Evolutionary conservation across 2,888 invertebrate species (phyloP).

Genomic region (Aproaerema taeniolella): DNA sequence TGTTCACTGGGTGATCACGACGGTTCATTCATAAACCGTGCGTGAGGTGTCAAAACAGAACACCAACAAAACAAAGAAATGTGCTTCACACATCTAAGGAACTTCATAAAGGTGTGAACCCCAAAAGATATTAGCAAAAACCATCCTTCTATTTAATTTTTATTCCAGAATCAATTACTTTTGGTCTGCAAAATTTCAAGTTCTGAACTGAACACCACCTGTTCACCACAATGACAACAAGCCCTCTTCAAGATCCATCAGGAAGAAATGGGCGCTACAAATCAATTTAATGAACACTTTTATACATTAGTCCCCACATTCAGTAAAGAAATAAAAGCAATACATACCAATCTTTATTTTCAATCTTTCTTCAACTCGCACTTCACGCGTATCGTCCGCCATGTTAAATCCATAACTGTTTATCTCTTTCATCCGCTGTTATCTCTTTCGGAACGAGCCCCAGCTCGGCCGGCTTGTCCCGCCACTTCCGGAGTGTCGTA

Average conservation of each 20-base stretch:
- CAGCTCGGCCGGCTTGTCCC: constrained; percentile 66
- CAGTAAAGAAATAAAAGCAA: constrained; percentile 31
- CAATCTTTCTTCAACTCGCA: constrained; percentile 94
- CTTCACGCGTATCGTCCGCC: constrained; percentile 93
- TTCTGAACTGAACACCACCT: constrained; percentile 64
- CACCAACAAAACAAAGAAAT: constrained; percentile 59
- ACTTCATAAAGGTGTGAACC: too few species aligned
- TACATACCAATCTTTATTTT: constrained; percentile 95
- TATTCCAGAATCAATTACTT: constrained; percentile 41
- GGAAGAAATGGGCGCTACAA: too few species aligned
- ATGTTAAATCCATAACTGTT: constrained; percentile 92
- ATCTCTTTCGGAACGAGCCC: constrained; percentile 75
- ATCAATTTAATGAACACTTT: not conserved
- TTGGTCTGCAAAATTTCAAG: constrained; percentile 36
- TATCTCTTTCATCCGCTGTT: constrained; percentile 78
- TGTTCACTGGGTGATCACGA: constrained; percentile 33
- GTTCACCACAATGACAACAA: constrained; percentile 68
- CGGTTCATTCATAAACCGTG: constrained; percentile 69
- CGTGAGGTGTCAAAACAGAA: constrained; percentile 63
- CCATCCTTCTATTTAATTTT: constrained; percentile 24
- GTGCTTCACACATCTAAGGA: constrained; percentile 21
- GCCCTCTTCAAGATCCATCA: too few species aligned
- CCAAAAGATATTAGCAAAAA: too few species aligned
- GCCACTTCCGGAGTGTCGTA: constrained; percentile 78
- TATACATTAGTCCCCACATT: constrained; percentile 11